phyloP scores from a whole-genome alignment of 2,888 invertebrate genomes.

The Lithosia quadra region DNA sequence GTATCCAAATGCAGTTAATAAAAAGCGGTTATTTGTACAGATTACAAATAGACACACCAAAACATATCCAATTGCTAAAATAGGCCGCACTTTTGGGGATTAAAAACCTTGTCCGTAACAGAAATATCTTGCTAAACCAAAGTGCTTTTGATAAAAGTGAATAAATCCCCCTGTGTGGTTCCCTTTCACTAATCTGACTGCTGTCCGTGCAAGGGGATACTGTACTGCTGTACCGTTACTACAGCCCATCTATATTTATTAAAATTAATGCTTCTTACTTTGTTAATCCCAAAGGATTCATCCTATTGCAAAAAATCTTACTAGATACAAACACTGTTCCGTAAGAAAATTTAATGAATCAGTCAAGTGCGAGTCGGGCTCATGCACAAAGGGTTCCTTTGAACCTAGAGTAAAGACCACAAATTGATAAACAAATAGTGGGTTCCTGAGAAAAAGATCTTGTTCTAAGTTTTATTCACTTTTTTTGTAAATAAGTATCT shows the following conservation, averaged over 20 bases:
- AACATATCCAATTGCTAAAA: background rate
- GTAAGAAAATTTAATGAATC: too few relatives aligned
- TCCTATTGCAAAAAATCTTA: background rate
- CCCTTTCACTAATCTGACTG: background rate
- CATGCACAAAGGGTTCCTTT: too few relatives aligned
- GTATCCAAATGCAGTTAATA: too few relatives aligned
- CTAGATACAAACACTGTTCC: too few relatives aligned
- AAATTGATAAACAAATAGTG: too few relatives aligned
- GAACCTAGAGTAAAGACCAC: too few relatives aligned
- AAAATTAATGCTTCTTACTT: background rate
- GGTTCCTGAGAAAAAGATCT: too few relatives aligned
- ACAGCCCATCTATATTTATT: background rate
- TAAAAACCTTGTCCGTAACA: background rate
- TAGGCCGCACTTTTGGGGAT: background rate
- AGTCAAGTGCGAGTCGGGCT: too few relatives aligned
- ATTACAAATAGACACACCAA: too few relatives aligned
- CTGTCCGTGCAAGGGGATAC: background rate
- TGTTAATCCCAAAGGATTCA: background rate
- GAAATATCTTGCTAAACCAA: background rate
- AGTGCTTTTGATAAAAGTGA: conserved; percentile 1
- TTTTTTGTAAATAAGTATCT: too few relatives aligned
- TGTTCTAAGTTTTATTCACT: too few relatives aligned
- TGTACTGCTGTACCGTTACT: background rate
- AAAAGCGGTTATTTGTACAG: too few relatives aligned
- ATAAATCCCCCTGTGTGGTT: background rate